Conservation (phyloP, 1,140 invertebrate species). For the Alviniconcha marisindica region DNA sequence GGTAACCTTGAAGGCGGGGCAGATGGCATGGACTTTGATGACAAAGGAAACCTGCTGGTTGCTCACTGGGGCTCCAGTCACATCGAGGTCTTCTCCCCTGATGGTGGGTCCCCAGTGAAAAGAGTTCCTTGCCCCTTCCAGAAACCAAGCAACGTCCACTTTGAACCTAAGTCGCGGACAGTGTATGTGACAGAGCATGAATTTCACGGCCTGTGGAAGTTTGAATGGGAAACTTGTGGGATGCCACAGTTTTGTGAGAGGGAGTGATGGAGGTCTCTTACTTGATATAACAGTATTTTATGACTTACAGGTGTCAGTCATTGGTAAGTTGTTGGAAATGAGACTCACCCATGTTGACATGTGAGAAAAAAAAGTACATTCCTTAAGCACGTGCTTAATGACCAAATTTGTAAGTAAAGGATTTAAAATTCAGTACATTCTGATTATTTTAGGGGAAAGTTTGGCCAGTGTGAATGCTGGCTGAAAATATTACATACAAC, state of each 20-base stretch:
- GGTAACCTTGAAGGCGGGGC: constrained; percentile 65
- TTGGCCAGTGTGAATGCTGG: too few relatives aligned
- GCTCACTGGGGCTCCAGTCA: constrained; percentile 67
- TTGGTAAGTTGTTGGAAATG: too few relatives aligned
- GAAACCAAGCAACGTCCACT: constrained; percentile 69
- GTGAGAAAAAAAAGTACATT: too few relatives aligned
- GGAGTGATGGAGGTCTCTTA: too few relatives aligned
- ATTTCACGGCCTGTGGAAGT: constrained; percentile 69
- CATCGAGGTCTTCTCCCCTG: constrained; percentile 67
- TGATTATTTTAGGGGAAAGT: too few relatives aligned
- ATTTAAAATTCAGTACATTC: too few relatives aligned
- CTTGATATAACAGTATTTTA: too few relatives aligned
- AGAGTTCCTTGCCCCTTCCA: constrained; percentile 69
- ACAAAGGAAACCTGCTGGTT: constrained; percentile 65
- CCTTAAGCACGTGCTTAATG: too few relatives aligned
- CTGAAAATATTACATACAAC: too few relatives aligned
- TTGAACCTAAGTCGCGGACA: constrained; percentile 57
- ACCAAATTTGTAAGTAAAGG: too few relatives aligned
- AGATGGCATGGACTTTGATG: constrained; percentile 74
- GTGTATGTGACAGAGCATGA: constrained; percentile 72
- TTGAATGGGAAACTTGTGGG: constrained; percentile 66
- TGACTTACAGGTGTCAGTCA: too few relatives aligned
- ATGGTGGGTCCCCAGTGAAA: constrained; percentile 62
- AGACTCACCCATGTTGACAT: too few relatives aligned
- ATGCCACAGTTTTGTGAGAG: constrained; percentile 70